Evolutionary conservation across 1,140 invertebrate species (phyloP).

Genomic region (Octopus sinensis): DNA sequence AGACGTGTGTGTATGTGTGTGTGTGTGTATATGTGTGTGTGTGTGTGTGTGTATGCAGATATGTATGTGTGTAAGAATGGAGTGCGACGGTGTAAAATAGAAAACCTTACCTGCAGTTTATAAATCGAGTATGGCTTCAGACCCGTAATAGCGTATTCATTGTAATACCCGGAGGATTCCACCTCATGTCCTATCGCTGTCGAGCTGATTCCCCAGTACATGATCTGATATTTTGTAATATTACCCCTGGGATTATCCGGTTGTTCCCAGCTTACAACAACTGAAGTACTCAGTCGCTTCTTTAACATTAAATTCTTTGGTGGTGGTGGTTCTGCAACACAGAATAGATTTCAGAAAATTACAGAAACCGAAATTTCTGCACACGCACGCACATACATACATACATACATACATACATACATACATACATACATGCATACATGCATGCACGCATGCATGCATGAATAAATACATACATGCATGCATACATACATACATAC

Average conservation of each 20-base stretch:
- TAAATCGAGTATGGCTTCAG: constrained; percentile 28
- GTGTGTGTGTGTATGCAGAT: too few relatives aligned
- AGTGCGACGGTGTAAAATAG: neutral
- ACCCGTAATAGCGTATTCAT: constrained; percentile 20
- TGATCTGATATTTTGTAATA: constrained; percentile 28
- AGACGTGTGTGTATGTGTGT: too few relatives aligned
- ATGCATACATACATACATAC: neutral
- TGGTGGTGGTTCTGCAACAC: constrained; percentile 26
- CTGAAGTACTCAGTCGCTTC: constrained; percentile 21
- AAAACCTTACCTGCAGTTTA: constrained; percentile 25
- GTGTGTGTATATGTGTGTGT: too few relatives aligned
- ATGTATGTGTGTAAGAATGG: too few relatives aligned
- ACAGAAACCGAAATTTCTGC: neutral
- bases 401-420: neutral
- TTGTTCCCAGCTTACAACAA: constrained; percentile 33
- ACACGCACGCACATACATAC: neutral
- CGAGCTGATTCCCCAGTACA: constrained; percentile 26
- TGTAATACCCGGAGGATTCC: constrained; percentile 6
- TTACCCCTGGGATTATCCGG: constrained; percentile 26
- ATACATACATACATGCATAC: neutral
- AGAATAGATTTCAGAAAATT: neutral
- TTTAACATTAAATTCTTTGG: constrained; percentile 27
- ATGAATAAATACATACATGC: neutral
- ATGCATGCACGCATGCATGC: neutral
- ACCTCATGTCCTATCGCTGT: constrained; percentile 20